Evolutionary conservation across 2,888 invertebrate genomes (phyloP).

Genomic region (Ethmia dodecea): DNA sequence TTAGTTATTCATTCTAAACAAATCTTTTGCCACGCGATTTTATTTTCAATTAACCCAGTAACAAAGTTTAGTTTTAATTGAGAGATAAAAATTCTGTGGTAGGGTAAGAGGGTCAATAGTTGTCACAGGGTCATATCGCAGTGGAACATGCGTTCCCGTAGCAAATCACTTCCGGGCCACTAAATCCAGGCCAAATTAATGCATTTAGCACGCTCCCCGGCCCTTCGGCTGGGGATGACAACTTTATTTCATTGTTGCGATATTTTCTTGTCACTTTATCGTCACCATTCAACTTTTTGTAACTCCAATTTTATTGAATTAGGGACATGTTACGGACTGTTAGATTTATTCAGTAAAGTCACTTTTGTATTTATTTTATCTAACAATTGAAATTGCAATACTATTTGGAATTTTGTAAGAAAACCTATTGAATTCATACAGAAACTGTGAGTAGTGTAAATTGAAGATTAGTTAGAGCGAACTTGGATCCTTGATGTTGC

Average conservation of each 20-base stretch:
- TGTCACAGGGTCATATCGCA: slow-evolving; percentile 64
- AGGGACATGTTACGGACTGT: too few relatives aligned
- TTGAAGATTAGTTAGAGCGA: too few relatives aligned
- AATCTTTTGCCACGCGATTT: slow-evolving; percentile 24
- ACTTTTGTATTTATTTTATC: too few relatives aligned
- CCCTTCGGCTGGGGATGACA: slow-evolving; percentile 71
- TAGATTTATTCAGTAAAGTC: too few relatives aligned
- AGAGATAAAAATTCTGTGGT: slow-evolving; percentile 35
- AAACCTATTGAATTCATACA: too few relatives aligned
- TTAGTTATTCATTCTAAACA: slow-evolving; percentile 44
- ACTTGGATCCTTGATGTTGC: too few relatives aligned
- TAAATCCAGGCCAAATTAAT: slow-evolving; percentile 77
- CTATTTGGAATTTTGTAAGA: too few relatives aligned
- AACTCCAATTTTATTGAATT: slow-evolving; percentile 8
- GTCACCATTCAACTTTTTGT: slow-evolving; percentile 25
- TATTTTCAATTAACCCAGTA: slow-evolving; percentile 22
- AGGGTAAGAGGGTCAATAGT: slow-evolving; percentile 56
- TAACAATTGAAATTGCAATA: too few relatives aligned
- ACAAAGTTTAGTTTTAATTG: slow-evolving; percentile 40
- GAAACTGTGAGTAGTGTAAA: too few relatives aligned
- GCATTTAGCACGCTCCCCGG: slow-evolving; percentile 75
- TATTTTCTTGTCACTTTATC: slow-evolving; percentile 72
- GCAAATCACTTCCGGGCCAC: slow-evolving; percentile 78
- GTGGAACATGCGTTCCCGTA: slow-evolving; percentile 71
- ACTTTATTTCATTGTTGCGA: slow-evolving; percentile 74